Base-by-base conservation (phyloP, 1,140 invertebrate genomes). In the Macrosteles quadrilineatus region DNA sequence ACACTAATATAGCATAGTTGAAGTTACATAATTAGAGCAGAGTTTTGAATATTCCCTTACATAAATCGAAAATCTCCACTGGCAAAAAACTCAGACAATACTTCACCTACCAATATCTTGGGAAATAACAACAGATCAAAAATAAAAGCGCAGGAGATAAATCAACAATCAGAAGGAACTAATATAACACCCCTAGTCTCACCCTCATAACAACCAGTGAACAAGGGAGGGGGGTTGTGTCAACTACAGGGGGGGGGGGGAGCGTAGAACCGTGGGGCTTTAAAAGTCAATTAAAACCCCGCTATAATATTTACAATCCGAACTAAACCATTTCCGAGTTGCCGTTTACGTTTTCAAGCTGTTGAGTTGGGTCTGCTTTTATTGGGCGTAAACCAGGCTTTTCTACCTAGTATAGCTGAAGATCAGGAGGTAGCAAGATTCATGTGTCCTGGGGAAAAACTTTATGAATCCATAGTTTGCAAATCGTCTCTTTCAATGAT, bases 221-320 rank as follows among this genome's bases (percentile, higher is more conserved):
- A 50, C 47, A 50, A 50, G 47, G 47, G 4, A n/a, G 21, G 47
- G 47, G n/a, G n/a, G 14, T 50, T 50, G 47, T 50, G 47, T 50
- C 47, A 50, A 50, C 47, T 50, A 19, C 23, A 11, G 12, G 55
- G 3, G 23, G 23, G 55, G 23, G 55, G 55, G 55, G 55, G 23
- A n/a, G 55, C 4, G 23, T 6, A 29, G 27, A 32, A 14, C 59
- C 59, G 14, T 11, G 21, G 55, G 55, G 55, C 55, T 59, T 59
- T 63, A 63, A 63, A 63, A 63, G 59, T 63, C 59, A 63, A 63
- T 63, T 63, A 63, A 63, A 63, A 19, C 29, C 17, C 59, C 12
- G 27, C 27, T 29, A 32, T 63, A 29, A 31, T 50, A 50, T 50
- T 50, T 50, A 50, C 47, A 50, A 50, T 59, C 55, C 29, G 27